Evolutionary conservation across 2,888 invertebrate species (phyloP).

Genomic region (Celastrina argiolus): DNA sequence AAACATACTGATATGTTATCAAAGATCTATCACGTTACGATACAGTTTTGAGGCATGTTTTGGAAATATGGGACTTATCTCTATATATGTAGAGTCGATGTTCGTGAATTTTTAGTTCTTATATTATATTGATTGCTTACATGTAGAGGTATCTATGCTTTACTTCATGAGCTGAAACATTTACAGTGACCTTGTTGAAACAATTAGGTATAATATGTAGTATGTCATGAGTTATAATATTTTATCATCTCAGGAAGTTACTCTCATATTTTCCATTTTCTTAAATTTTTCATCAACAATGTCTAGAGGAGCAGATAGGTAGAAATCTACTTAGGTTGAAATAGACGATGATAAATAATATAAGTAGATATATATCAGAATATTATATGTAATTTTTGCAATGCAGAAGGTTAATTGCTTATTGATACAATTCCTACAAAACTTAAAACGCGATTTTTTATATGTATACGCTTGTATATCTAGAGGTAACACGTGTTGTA

Average conservation of each 20-base stretch:
- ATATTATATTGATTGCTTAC: slow-evolving; percentile 28
- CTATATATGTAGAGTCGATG: not conserved
- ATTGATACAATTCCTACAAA: no score
- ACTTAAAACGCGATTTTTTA: no score
- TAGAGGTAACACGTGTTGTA: no score
- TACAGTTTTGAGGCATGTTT: slow-evolving; percentile 25
- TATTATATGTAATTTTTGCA: no score
- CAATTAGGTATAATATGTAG: slow-evolving; percentile 8
- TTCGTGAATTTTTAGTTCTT: not conserved
- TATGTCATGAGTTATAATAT: slow-evolving; percentile 10
- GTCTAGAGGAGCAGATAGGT: no score
- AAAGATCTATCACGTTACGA: slow-evolving; percentile 51
- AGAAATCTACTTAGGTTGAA: no score
- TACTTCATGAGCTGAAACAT: slow-evolving; percentile 38
- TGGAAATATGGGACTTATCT: not conserved
- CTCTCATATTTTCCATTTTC: not conserved
- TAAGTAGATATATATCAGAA: no score
- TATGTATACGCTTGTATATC: no score
- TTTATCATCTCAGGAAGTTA: not conserved
- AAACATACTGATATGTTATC: slow-evolving; percentile 57
- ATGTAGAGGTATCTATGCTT: slow-evolving; percentile 44
- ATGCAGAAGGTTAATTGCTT: no score
- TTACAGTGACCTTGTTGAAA: slow-evolving; percentile 42
- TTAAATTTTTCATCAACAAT: no score
- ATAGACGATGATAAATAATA: no score